Evolutionary conservation across 2,888 invertebrate species (phyloP), one percentile per base, ranked within the genome.

Genomic region (Drosophila seclusa): DNA sequence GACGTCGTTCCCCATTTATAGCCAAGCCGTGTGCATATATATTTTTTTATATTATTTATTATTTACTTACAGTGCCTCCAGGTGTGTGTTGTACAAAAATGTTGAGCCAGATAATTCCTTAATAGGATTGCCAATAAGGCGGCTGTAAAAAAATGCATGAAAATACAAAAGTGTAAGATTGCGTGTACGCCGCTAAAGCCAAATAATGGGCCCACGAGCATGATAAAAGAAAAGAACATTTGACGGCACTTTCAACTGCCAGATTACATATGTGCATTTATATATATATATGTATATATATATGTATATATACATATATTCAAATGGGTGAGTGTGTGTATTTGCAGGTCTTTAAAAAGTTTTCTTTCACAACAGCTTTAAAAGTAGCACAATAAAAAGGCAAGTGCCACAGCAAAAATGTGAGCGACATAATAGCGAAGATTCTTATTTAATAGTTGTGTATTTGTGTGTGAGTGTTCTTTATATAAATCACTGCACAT

Each of bases 11-110:
- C 67, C 42, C 27, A 48, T 54, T 58, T 65, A 36, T 24, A 32
- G 50, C 38, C 27, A 5, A 50, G 55, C 53, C 48, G 57, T 68
- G 31, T 36, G 45, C n/a, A 13, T 50, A 29, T 36, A 34, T 24
- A 18, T 38, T 55, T 53, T 18, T n/a, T n/a, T n/a, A 27, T 54
- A 38, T n/a, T 50, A 2, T 49, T 24, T 45, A 55, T 40, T 53
- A 5, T 62, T 27, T 60, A 94, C 94, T 94, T 92, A 95, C 95
- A 95, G 90, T 81, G 93, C 94, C 63, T 93, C 93, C 76, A 95
- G 90, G 78, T 92, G 92, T 62, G 75, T 84, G 71, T 93, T 87
- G 18, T 92, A 85, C 34, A 84, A 77, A 87, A 95, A 94, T 61
- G 93, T 90, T 59, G 93, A 90, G 53, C 91, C 89, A 68, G 93